Evolutionary conservation across 2,888 invertebrate genomes (phyloP), one percentile per base, ranked within the genome.

Genomic region (Metacarcinus magister): DNA sequence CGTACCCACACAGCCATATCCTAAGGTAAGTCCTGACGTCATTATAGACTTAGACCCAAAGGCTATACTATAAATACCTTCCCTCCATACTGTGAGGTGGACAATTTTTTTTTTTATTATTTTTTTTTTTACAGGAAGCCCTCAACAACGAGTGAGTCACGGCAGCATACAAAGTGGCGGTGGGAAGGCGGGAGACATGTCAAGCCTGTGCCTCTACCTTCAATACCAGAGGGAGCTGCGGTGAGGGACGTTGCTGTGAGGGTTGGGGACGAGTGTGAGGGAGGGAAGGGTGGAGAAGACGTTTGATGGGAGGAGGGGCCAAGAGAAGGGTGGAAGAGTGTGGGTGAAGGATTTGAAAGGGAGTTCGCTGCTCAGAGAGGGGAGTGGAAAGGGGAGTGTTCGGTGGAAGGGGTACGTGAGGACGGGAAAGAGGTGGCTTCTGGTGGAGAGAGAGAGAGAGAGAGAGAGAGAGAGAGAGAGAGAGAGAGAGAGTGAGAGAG

Each of bases 291-390:
- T 82, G 82, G 82, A 82, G 82, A 82, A 82, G 28, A 32, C 82
- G 32, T 82, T 8, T 82, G 82, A 32, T 28, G 32, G 32, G 28
- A 82, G 28, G 32, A 82, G 82, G 82, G 82, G 82, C 82, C 28
- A 82, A 82, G 32, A 82, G 82, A 82, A 32, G 82, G 82, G 82
- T 82, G 82, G 82, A 82, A 23, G 32, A 82, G 32, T 32, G 82
- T 82, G 82, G 82, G 19, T 82, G 82, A 32, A 32, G 32, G 10
- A 82, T 82, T 82, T 82, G 82, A 82, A 82, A 82, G 32, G 82
- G 82, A 82, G 82, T 82, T 32, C 82, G 82, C 82, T 82, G 82
- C 82, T 7, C 82, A 82, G 28, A 82, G 82, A 82, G 82, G 82
- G 67, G 19, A 82, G 28, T 5, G 82, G 32, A 32, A 82, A 82